Evolutionary conservation across 2,888 invertebrate genomes (phyloP), one percentile per base, ranked within the genome.

Genomic region (Leptinotarsa tumamoca): DNA sequence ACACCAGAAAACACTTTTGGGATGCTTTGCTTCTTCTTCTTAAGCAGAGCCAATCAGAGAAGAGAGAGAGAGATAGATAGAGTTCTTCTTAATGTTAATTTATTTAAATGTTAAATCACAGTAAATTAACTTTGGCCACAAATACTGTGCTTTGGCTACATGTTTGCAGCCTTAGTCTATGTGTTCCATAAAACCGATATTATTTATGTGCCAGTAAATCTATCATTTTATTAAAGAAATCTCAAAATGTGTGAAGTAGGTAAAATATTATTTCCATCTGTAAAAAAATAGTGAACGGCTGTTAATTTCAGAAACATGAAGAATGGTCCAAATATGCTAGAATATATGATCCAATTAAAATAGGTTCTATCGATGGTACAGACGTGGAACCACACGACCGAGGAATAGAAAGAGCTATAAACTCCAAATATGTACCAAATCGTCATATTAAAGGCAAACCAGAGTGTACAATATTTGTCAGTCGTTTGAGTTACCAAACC

Each of bases 361-460:
- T 94, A 75, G 96, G 95, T 10, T 96, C 96, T 74, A 96, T 96
- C 68, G 96, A 97, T 89, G 94, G 96, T 83, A 96, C 95, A 0
- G 96, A 96, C 85, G 91, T 90, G 0, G 92, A 92, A 74, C 95
- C 96, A 0, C 97, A 97, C 83, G 97, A 97, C 85, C 92, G 91
- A 79, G 96, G 91, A 2, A 90, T 97, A 23, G 85, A 92, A 17
- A 90, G 96, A 81, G 96, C 96, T 0, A 85, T 94, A 61, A 88
- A 90, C 82, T 90, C 94, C 0, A 90, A 91, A 75, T 95, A 95
- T 82, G 87, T 88, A 10, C 92, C 94, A 5, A 93, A 93, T 81
- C 90, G 91, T 81, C 90, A 90, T 79, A 92, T 94, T 3, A 91
- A 91, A 84, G 94, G 95, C 14, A 90, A 92, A 80, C 93, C 95